phyloP scores from a whole-genome alignment of 2,113 vertebrate genomes.

The Lonchura striata region DNA sequence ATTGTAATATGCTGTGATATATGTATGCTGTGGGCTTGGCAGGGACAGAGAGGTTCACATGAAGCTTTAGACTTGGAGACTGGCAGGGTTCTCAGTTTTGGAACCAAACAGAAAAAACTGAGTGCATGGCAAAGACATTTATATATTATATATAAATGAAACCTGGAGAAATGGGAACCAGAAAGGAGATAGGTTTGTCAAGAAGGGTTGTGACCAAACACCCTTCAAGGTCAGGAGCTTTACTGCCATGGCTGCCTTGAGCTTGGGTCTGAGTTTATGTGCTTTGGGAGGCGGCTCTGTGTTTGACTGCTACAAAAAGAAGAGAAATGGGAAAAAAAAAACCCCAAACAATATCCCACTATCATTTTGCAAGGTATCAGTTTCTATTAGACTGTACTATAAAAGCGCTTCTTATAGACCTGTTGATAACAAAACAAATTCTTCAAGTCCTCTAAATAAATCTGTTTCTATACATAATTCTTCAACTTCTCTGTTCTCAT shows the following conservation, averaged over 20 bases:
- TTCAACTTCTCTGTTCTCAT: slow-evolving; percentile 4
- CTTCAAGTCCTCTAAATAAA: slow-evolving; percentile 15
- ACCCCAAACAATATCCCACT: no score
- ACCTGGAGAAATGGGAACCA: not conserved
- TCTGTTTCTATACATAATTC: slow-evolving; percentile 17
- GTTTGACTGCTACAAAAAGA: not conserved
- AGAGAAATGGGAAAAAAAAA: rapidly evolving
- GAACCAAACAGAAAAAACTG: not conserved
- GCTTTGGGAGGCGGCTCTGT: not conserved
- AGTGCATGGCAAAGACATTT: not conserved
- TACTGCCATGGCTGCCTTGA: not conserved
- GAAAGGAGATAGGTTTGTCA: not conserved
- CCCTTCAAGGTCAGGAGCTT: not conserved
- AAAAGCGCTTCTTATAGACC: not conserved
- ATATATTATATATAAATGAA: not conserved
- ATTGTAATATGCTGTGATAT: not conserved
- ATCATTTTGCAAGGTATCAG: not conserved
- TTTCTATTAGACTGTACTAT: not conserved
- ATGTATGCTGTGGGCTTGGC: not conserved
- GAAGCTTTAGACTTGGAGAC: not conserved
- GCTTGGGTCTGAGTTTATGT: not conserved
- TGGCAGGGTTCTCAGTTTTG: not conserved
- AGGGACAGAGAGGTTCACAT: not conserved
- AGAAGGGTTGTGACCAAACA: not conserved
- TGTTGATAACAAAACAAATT: slow-evolving; percentile 30